Evolutionary conservation across 2,888 invertebrate species (phyloP).

Genomic region (Coremacera marginata): DNA sequence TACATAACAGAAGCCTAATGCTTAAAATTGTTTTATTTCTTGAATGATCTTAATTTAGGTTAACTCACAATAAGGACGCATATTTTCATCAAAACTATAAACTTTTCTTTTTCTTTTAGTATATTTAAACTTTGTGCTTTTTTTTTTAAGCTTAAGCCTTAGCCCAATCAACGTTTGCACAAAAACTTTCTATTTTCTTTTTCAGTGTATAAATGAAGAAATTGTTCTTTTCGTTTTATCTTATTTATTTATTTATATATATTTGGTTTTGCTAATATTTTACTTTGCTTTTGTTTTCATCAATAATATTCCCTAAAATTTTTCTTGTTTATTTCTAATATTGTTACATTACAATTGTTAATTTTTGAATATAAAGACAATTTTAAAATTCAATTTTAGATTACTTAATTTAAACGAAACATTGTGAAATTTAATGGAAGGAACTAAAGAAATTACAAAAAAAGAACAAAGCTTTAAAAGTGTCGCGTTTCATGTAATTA

Average conservation of each 20-base stretch:
- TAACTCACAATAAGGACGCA: slow-evolving; percentile 41
- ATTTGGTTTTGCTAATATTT: background rate
- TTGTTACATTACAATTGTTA: background rate
- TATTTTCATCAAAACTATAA: background rate
- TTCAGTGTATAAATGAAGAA: background rate
- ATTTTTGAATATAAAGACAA: too few species aligned
- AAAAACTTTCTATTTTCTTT: slow-evolving; percentile 19
- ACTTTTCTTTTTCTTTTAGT: background rate
- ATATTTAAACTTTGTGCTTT: background rate
- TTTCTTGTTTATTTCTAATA: slow-evolving; percentile 17
- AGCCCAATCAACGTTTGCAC: slow-evolving; percentile 13
- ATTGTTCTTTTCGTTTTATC: background rate
- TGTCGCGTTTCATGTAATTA: too few species aligned
- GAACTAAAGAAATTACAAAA: too few species aligned
- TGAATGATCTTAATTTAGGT: slow-evolving; percentile 39
- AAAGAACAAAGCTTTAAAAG: too few species aligned
- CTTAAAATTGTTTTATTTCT: too few species aligned
- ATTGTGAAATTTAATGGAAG: too few species aligned
- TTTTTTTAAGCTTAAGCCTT: background rate
- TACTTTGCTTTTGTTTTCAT: slow-evolving; percentile 9
- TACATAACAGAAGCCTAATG: too few species aligned
- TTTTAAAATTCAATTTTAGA: too few species aligned
- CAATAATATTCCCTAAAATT: slow-evolving; percentile 39
- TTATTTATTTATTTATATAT: background rate
- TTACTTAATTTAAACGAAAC: too few species aligned